phyloP scores from a whole-genome alignment of 2,113 vertebrate genomes.

The Orientallactaga bullata region DNA sequence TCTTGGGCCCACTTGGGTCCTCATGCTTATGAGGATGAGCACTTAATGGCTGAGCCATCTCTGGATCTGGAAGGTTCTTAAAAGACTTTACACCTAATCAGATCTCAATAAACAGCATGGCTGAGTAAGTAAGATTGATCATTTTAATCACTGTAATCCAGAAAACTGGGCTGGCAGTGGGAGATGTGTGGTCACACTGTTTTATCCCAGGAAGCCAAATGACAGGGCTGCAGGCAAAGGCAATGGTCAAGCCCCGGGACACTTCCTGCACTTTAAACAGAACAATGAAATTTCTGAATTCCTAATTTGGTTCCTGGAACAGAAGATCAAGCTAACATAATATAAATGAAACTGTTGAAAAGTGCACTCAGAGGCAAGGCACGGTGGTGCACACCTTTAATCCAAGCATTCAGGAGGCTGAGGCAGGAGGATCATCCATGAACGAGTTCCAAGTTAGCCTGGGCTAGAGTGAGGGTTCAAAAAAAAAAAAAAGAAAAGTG shows the following conservation, averaged over 20 bases:
- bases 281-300: conserved; percentile 15
- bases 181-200: background rate
- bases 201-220: background rate
- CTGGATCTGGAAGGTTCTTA: background rate
- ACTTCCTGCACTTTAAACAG: background rate
- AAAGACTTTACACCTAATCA: background rate
- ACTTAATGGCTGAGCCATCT: too few species aligned
- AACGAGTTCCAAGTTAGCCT: too few species aligned
- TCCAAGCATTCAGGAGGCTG: too few species aligned
- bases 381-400: too few species aligned
- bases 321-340: background rate
- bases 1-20: too few species aligned
- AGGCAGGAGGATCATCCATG: too few species aligned
- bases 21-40: too few species aligned
- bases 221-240: rapidly evolving
- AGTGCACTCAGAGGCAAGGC: background rate
- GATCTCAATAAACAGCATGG: background rate
- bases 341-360: background rate
- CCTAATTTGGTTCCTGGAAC: background rate
- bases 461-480: too few species aligned
- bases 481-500: background rate
- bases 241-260: background rate
- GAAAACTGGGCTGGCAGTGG: background rate
- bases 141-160: background rate
- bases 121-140: background rate